phyloP scores from a whole-genome alignment of 2,888 invertebrate genomes.

The Zygogramma bicolorata region DNA sequence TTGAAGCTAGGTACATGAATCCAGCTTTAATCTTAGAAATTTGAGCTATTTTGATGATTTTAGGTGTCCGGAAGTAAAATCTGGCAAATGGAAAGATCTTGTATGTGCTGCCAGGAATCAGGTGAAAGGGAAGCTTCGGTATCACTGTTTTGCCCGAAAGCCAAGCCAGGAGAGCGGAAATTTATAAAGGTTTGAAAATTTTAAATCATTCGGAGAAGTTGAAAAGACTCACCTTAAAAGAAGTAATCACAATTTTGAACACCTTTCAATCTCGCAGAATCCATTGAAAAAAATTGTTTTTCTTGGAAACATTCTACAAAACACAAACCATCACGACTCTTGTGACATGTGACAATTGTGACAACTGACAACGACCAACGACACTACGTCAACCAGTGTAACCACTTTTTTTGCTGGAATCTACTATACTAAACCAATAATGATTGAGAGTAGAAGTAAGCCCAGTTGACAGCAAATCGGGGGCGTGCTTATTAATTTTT shows the following conservation, averaged over 20 bases:
- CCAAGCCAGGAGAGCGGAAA: constrained; percentile 86
- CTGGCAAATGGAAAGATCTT: constrained; percentile 96
- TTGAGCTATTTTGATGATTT: constrained; percentile 21
- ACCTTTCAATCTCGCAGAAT: not conserved
- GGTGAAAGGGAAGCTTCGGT: constrained; percentile 92
- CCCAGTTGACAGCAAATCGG: no score
- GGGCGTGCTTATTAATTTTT: no score
- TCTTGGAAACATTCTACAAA: no score
- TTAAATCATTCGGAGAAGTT: not conserved
- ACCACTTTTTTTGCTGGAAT: no score
- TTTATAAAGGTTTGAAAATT: constrained; percentile 77
- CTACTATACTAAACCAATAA: no score
- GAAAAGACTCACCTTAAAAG: not conserved
- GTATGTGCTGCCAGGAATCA: constrained; percentile 96
- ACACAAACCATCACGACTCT: no score
- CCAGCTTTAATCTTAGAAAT: no score
- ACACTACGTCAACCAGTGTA: no score
- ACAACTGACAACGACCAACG: no score
- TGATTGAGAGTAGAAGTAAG: no score
- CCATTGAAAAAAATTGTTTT: not conserved
- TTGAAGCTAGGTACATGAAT: no score
- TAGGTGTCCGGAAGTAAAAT: constrained; percentile 95
- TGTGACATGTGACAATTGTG: no score
- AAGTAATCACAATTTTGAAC: not conserved
- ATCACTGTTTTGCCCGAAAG: constrained; percentile 89